Conservation (phyloP, 2,113 vertebrate species). For the Pan paniscus region DNA sequence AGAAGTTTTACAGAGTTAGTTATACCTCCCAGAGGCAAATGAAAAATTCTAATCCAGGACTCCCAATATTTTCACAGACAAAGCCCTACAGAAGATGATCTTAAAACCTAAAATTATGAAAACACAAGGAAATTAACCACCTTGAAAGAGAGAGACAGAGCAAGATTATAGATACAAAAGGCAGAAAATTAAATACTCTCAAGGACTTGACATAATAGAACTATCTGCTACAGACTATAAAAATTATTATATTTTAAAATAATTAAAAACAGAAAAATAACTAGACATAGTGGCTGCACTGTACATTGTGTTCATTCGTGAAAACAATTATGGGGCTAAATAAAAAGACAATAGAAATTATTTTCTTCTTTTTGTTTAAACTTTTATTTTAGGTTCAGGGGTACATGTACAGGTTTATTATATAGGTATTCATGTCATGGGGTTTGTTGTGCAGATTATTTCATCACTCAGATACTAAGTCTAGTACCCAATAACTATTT, state of each 20-base stretch:
- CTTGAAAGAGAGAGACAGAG: background rate
- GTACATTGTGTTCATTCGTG: background rate
- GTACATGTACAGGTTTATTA: too few species aligned
- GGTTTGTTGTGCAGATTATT: too few species aligned
- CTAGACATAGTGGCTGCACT: background rate
- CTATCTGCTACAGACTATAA: background rate
- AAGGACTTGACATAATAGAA: conserved; percentile 6
- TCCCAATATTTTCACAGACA: background rate
- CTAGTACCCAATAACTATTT: too few species aligned
- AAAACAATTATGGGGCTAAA: background rate
- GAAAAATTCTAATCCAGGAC: background rate
- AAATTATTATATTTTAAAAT: conserved; percentile 20
- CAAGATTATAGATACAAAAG: background rate
- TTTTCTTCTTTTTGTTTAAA: background rate
- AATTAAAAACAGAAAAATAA: background rate
- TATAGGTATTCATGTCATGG: too few species aligned
- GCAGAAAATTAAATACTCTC: background rate
- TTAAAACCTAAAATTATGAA: conserved; percentile 1
- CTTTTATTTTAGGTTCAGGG: too few species aligned
- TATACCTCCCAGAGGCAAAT: background rate
- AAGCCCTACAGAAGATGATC: background rate
- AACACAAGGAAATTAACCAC: background rate
- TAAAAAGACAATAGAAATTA: background rate
- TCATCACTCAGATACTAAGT: too few species aligned
- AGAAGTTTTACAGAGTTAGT: background rate